Evolutionary conservation across 2,888 invertebrate species (phyloP), one percentile per base, ranked within the genome.

Genomic region (Synanthedon formicaeformis): DNA sequence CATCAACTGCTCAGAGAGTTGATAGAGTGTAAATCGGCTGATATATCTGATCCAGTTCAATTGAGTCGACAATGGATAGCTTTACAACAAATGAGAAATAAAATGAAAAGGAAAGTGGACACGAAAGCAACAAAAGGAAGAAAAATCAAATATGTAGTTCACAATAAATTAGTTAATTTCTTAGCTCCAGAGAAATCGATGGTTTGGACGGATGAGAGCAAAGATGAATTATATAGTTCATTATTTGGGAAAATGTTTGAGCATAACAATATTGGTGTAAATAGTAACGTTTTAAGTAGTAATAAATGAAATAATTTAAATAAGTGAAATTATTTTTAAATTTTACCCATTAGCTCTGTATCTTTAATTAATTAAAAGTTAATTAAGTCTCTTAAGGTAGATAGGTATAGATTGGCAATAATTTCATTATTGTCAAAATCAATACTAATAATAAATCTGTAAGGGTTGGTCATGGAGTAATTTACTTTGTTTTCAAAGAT

Each of bases 111-210:
- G 60, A 96, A 94, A 77, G 93, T 98, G 1, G 98, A 99, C 71
- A 96, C 96, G 0, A 92, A 92, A 74, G 97, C 98, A 0, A 96
- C 97, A 4, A 99, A 99, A 81, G 99, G 98, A 1, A 89, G 98
- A 55, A 95, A 94, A 80, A 91, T 98, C 52, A 91, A 96, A 69
- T 97, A 95, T 77, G 92, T 92, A 56, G 92, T 96, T 1, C 95
- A 96, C 73, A 91, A 93, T 52, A 94, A 96, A 71, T 78, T 98
- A 52, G 92, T 96, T 0, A 97, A 96, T 82, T 97, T 93, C 72
- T 95, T 97, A 96, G 96, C 96, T 1, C 94, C 96, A 0, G 91
- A 93, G 60, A 89, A 90, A 50, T 82, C 87, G 55, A 80, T 76
- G 12, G 81, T 84, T 0, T 95, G 95, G 94, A 91, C 91, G 2